phyloP scores from a whole-genome alignment of 1,140 invertebrate species.

The Drosophila arizonae region DNA sequence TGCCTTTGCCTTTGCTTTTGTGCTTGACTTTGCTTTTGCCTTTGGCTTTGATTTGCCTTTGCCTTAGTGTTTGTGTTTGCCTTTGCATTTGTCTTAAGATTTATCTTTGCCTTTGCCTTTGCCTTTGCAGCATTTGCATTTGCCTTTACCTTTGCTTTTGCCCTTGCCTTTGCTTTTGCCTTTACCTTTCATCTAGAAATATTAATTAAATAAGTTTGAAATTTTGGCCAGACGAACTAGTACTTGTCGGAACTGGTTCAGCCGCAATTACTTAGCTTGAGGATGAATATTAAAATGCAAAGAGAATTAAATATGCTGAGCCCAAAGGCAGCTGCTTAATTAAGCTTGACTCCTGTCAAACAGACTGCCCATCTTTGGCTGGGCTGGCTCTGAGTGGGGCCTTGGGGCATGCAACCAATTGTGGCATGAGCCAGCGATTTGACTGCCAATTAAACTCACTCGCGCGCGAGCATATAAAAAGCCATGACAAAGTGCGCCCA shows the following conservation, averaged over 20 bases:
- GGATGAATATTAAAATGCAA: background rate
- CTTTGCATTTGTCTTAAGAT: too few species aligned
- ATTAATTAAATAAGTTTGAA: too few species aligned
- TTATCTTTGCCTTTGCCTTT: too few species aligned
- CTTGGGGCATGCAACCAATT: slow-evolving; percentile 36
- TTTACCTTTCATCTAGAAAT: too few species aligned
- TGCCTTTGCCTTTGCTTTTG: too few species aligned
- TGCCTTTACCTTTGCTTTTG: too few species aligned
- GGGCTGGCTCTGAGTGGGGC: background rate
- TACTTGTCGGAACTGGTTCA: background rate
- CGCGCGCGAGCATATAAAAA: slow-evolving; percentile 38
- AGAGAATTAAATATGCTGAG: background rate
- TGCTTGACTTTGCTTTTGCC: too few species aligned
- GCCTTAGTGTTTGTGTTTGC: too few species aligned
- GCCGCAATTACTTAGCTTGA: background rate
- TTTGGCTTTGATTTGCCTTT: too few species aligned
- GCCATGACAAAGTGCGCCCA: slow-evolving; percentile 36
- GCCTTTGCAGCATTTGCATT: too few species aligned
- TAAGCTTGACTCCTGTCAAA: slow-evolving; percentile 15
- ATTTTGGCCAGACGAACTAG: background rate
- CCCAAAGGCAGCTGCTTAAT: slow-evolving; percentile 7
- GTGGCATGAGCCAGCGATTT: slow-evolving; percentile 15
- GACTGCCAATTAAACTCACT: slow-evolving; percentile 44
- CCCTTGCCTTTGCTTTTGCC: too few species aligned
- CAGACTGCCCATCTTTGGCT: slow-evolving; percentile 4